These are phyloP conservation scores for Daktulosphaira vitifoliae DNA, from an alignment of 1,140 invertebrate genomes.

Conservation along the genomic window DNA sequence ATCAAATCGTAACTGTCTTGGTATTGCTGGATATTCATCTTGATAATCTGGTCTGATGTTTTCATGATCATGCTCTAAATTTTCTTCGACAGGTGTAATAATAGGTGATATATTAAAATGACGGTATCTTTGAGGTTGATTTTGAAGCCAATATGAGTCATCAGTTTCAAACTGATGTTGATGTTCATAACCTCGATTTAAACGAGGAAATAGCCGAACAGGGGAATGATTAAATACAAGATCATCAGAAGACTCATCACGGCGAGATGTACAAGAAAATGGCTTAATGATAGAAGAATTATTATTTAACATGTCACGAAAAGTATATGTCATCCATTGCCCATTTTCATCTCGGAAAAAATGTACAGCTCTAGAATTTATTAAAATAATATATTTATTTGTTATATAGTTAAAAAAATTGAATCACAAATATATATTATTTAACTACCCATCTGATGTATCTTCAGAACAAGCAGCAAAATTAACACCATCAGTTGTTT, in stretches of 20 bases:
- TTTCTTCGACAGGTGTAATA: conserved; percentile 21
- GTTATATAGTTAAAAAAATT: conserved; percentile 54
- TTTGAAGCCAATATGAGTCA: conserved; percentile 1
- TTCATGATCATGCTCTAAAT: conserved; percentile 5
- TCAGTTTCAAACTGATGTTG: conserved; percentile 13
- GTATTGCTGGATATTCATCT: conserved; percentile 17
- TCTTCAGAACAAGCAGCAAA: conserved; percentile 11
- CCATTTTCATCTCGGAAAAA: conserved; percentile 67
- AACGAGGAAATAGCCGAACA: conserved; percentile 16
- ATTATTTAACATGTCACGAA: conserved; percentile 54
- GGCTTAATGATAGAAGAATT: conserved; percentile 9
- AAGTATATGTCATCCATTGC: conserved; percentile 72
- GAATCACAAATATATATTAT: conserved; percentile 13
- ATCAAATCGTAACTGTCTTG: conserved; percentile 39
- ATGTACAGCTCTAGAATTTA: conserved; percentile 76
- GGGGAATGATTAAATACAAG: conserved; percentile 28
- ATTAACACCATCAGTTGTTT: neutral
- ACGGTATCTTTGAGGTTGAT: conserved; percentile 6
- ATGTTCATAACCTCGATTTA: conserved; percentile 9
- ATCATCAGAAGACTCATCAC: conserved; percentile 23
- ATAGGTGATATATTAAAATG: conserved; percentile 15
- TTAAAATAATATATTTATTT: conserved; percentile 70
- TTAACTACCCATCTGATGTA: conserved; percentile 3
- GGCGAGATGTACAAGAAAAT: neutral
- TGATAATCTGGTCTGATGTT: conserved; percentile 13